Percentiles rank a stretch among this genome's conserved stretches.
Evolutionary conservation across 2,888 invertebrate species (phyloP).

Genomic region (Luperina testacea): DNA sequence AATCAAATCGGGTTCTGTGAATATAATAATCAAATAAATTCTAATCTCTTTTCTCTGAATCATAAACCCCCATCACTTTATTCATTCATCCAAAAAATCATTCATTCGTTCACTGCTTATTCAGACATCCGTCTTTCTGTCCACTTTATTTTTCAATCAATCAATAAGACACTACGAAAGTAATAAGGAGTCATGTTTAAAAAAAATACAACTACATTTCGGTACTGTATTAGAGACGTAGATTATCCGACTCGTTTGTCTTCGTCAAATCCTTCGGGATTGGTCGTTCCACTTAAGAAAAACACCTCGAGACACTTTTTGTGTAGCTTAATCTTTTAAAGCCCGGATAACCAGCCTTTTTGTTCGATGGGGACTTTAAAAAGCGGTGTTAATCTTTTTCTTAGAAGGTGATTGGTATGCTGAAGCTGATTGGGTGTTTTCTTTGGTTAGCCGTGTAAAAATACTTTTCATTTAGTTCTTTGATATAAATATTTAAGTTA

Average conservation of each 20-base stretch:
- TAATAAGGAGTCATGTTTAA: conserved; percentile 23
- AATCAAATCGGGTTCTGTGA: background rate
- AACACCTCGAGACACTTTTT: conserved; percentile 62
- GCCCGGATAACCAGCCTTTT: conserved; percentile 49
- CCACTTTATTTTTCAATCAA: background rate
- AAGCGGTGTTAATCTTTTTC: conserved; percentile 26
- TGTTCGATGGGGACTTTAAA: conserved; percentile 30
- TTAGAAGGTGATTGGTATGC: conserved; percentile 31
- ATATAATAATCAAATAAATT: background rate
- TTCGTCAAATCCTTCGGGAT: conserved; percentile 70
- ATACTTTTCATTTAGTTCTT: background rate
- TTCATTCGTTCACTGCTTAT: background rate
- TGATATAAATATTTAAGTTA: background rate
- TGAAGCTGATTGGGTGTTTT: background rate
- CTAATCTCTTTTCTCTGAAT: background rate
- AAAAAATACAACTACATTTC: conserved; percentile 62
- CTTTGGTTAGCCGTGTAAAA: background rate
- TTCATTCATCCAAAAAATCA: background rate
- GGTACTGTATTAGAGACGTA: conserved; percentile 61
- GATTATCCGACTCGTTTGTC: conserved; percentile 69
- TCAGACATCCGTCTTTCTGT: conserved; percentile 3
- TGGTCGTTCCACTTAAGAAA: conserved; percentile 46
- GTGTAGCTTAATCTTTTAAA: conserved; percentile 56
- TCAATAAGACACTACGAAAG: background rate
- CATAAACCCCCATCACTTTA: no score